Evolutionary conservation across 2,888 invertebrate genomes (phyloP), one percentile per base, ranked within the genome.

Genomic region (Drosophila nigritarsus): DNA sequence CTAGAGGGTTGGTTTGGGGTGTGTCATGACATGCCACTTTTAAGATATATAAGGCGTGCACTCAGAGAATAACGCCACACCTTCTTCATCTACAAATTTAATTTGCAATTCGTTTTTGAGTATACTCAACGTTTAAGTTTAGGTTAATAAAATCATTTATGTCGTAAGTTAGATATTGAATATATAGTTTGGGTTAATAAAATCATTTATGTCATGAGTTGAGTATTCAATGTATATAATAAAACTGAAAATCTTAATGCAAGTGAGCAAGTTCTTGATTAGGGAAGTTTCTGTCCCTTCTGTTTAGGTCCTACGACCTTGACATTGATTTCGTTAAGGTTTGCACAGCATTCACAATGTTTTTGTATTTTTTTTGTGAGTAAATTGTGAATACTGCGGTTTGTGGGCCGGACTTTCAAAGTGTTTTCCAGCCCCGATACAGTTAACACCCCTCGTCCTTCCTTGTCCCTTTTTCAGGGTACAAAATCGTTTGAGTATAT

Each of bases 401-500:
- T 42, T 77, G 32, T 63, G 70, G 59, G 50, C 40, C 65, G 38
- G 48, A 67, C 71, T 63, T 66, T 53, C 13, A 30, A 36, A 82
- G 70, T 78, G 15, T 48, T n/a, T 27, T 49, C 8, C 36, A 36
- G 6, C 11, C n/a, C 27, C 11, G 11, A 50, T 54, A 20, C 73
- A 64, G 36, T 63, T 78, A 56, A 64, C 78, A 75, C 74, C 79
- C 45, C 15, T 67, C 61, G 20, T 9, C 32, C 1, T 45, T 24
- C 0, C 55, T 18, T n/a, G 1, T 29, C 38, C 5, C 20, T n/a
- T 40, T 55, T 38, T 36, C 24, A 11, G 42, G 40, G 53, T 5
- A 88, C 83, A 79, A 83, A 85, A 87, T 89, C 82, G 79, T 86
- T 83, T 89, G 87, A 87, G 84, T 89, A 83, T 87, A 89, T 85